phyloP scores from a whole-genome alignment of 2,888 invertebrate genomes.

The Bruchidius siliquastri region DNA sequence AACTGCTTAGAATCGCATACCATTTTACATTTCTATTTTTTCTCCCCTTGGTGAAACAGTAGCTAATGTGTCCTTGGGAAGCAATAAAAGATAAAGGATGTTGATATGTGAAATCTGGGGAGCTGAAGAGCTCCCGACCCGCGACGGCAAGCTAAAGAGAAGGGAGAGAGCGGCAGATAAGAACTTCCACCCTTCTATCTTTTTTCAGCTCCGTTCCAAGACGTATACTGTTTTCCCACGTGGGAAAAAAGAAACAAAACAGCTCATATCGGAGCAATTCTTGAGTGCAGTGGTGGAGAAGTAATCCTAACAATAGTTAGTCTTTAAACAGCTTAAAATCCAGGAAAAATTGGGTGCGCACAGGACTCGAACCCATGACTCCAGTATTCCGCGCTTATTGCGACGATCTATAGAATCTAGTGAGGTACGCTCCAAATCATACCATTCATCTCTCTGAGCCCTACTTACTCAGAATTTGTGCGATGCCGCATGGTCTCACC shows the following conservation, averaged over 20 bases:
- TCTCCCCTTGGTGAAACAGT: background rate
- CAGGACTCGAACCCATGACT: too few relatives aligned
- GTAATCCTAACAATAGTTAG: background rate
- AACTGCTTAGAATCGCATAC: background rate
- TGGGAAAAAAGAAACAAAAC: background rate
- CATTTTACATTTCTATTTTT: background rate
- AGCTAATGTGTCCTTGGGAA: background rate
- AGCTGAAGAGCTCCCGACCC: background rate
- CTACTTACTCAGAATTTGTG: too few relatives aligned
- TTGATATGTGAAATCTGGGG: conserved; percentile 7
- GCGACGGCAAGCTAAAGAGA: background rate
- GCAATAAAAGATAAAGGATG: conserved; percentile 1
- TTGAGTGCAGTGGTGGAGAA: background rate
- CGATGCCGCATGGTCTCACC: too few relatives aligned
- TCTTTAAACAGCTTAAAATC: too few relatives aligned
- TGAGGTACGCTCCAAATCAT: too few relatives aligned
- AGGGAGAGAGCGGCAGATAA: background rate
- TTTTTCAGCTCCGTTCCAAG: background rate
- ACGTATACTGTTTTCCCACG: background rate
- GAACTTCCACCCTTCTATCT: background rate
- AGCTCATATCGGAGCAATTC: background rate
- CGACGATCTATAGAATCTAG: too few relatives aligned
- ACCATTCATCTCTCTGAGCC: too few relatives aligned
- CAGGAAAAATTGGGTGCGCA: too few relatives aligned
- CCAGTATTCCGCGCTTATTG: too few relatives aligned